These are phyloP conservation scores for Hirtodrosophila duncani DNA, from an alignment of 2,888 invertebrate genomes.

Conservation along the genomic window DNA sequence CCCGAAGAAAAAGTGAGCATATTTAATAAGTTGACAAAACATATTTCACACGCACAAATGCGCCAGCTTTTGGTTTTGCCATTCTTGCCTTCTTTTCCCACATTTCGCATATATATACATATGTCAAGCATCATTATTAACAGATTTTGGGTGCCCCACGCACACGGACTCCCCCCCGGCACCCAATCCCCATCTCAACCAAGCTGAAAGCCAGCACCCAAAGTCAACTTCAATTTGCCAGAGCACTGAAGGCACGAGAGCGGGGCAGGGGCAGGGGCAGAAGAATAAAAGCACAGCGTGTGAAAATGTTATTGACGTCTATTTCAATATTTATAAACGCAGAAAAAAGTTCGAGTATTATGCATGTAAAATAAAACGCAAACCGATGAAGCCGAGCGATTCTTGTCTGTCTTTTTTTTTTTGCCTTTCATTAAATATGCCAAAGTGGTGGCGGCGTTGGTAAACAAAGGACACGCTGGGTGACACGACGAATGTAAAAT, in stretches of 20 bases:
- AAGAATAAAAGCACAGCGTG: constrained; percentile 37
- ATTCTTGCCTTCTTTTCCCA: constrained; percentile 40
- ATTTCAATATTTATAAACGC: constrained; percentile 70
- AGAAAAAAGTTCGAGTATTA: constrained; percentile 22
- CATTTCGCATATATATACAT: constrained; percentile 40
- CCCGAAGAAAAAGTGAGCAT: constrained; percentile 51
- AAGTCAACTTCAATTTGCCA: constrained; percentile 20
- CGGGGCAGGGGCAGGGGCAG: constrained; percentile 3
- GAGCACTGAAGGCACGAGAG: constrained; percentile 17
- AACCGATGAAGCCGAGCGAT: constrained; percentile 3
- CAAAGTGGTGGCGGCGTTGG: neutral
- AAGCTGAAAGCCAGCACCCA: neutral
- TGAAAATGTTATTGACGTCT: constrained; percentile 67
- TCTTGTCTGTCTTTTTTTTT: too few relatives aligned
- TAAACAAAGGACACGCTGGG: constrained; percentile 1
- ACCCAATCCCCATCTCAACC: too few relatives aligned
- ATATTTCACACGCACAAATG: constrained; percentile 71
- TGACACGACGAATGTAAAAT: too few relatives aligned
- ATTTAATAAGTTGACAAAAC: constrained; percentile 72
- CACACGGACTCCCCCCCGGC: constrained; percentile 12
- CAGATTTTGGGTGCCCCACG: constrained; percentile 66
- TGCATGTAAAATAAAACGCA: constrained; percentile 28
- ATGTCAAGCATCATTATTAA: constrained; percentile 70
- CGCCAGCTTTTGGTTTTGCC: constrained; percentile 42
- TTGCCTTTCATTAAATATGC: constrained; percentile 28